phyloP scores from a whole-genome alignment of 2,888 invertebrate genomes.

The Cephus nigrinus region DNA sequence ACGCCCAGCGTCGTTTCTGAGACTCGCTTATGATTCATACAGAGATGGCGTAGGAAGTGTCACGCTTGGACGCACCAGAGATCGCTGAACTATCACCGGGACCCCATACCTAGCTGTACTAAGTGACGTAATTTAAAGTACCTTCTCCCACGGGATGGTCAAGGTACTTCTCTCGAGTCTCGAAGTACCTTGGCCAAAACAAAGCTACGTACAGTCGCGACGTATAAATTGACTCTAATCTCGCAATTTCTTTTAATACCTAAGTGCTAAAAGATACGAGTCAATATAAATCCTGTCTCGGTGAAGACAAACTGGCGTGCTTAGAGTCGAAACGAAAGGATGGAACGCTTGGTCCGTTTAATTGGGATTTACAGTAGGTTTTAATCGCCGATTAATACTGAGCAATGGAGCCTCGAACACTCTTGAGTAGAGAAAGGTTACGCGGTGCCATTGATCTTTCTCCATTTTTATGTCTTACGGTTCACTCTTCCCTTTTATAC shows the following conservation, averaged over 20 bases:
- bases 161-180: background rate
- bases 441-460: background rate
- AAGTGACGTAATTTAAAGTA: conserved; percentile 22
- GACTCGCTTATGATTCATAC: conserved; percentile 28
- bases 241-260: background rate
- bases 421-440: background rate
- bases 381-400: background rate
- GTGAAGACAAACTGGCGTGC: background rate
- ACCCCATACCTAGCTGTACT: conserved; percentile 34
- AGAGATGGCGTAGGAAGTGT: conserved; percentile 22
- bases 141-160: background rate
- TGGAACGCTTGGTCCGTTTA: background rate
- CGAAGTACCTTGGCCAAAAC: background rate
- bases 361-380: background rate
- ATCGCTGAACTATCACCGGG: conserved; percentile 29
- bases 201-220: background rate
- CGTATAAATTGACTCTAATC: background rate
- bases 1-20: background rate
- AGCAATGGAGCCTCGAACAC: background rate
- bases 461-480: background rate
- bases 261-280: background rate
- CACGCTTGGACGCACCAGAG: conserved; percentile 36
- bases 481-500: background rate
- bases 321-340: background rate
- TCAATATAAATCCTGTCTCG: background rate